Conservation (phyloP, 2,113 vertebrate species). For the Phylloscopus whistleri region DNA sequence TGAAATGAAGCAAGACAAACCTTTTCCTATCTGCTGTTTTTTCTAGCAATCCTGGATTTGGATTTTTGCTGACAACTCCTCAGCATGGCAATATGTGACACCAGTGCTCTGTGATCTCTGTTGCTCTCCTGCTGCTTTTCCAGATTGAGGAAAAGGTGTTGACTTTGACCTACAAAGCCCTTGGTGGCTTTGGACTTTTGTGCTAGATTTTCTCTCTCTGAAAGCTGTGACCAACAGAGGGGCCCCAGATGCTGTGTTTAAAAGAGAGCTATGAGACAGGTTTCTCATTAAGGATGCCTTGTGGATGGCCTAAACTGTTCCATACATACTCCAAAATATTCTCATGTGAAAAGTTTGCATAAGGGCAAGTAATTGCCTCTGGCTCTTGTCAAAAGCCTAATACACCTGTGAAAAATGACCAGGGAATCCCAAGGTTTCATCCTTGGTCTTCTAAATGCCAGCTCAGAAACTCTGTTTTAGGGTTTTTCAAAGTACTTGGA, state of each 20-base stretch:
- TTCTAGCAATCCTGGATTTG: background rate
- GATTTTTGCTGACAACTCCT: slow-evolving; percentile 44
- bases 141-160: background rate
- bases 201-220: background rate
- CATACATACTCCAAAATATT: background rate
- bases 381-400: background rate
- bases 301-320: background rate
- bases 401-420: background rate
- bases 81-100: background rate
- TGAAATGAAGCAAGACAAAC: slow-evolving; percentile 44
- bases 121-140: background rate
- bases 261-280: background rate
- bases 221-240: background rate
- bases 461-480: background rate
- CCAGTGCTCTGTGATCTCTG: slow-evolving; percentile 2
- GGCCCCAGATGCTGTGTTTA: background rate
- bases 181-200: background rate
- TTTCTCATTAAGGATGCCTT: background rate
- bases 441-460: background rate
- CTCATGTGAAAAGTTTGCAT: background rate
- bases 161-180: slow-evolving; percentile 26
- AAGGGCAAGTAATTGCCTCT: background rate
- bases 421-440: background rate
- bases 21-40: slow-evolving; percentile 1
- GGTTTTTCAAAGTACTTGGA: background rate